Evolutionary conservation across 2,797 vertebrate genomes (phyloP).

Genomic region (Xiphorhynchus erythropygius): DNA sequence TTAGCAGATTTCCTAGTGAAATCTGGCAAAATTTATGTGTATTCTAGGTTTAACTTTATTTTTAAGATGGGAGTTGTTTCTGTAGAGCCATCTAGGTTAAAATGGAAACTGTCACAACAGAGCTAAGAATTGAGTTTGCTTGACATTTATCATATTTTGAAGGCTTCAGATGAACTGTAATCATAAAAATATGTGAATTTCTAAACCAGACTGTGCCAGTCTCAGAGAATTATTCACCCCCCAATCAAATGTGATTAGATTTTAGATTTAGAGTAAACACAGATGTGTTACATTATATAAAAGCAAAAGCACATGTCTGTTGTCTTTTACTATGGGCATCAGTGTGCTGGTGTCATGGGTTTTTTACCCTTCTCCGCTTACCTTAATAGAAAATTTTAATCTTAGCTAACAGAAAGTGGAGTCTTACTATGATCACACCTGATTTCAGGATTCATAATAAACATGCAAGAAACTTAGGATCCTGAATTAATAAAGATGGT

Average conservation of each 20-base stretch:
- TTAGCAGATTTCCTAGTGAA: not conserved
- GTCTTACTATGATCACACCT: not conserved
- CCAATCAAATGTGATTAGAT: not conserved
- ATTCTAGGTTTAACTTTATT: not conserved
- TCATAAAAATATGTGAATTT: constrained; percentile 14
- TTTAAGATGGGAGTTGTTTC: not conserved
- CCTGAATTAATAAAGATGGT: not conserved
- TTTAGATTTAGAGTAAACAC: constrained; percentile 25
- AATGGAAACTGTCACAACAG: constrained; percentile 25
- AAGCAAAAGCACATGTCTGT: not conserved
- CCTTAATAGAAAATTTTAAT: not conserved
- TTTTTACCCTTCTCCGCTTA: not conserved
- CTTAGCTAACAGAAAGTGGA: not conserved
- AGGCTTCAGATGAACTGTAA: constrained; percentile 12
- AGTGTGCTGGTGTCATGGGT: not conserved
- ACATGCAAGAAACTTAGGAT: not conserved
- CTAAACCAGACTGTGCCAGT: not conserved
- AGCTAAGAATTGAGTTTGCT: constrained; percentile 23
- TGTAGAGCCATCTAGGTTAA: constrained; percentile 2
- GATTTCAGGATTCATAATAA: not conserved
- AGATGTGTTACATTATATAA: not conserved
- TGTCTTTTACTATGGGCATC: not conserved
- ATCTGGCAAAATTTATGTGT: not conserved
- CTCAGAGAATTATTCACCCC: not conserved
- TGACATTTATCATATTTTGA: constrained; percentile 21